Percentiles rank a stretch among this genome's conserved stretches.
Evolutionary conservation across 2,113 vertebrate genomes (phyloP).

Genomic region (Coregonus clupeaformis): DNA sequence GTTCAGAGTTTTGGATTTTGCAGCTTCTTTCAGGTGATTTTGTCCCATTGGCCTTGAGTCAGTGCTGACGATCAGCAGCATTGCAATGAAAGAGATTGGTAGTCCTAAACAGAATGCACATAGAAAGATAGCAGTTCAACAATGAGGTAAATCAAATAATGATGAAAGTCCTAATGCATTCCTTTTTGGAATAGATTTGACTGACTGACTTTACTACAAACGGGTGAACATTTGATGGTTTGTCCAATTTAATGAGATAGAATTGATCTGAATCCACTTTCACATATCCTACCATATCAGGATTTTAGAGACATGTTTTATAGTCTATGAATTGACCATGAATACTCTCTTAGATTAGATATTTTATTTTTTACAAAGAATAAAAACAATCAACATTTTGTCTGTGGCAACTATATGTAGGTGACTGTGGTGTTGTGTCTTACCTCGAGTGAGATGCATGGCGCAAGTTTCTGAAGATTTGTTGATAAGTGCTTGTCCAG

Average conservation of each 20-base stretch:
- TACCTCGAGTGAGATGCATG: conserved; percentile 51
- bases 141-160: not conserved
- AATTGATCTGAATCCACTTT: not conserved
- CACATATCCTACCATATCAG: not conserved
- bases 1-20: not conserved
- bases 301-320: not conserved
- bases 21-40: not conserved
- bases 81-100: conserved; percentile 34
- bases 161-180: not conserved
- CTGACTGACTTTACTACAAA: not conserved
- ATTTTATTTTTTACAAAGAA: too few relatives aligned
- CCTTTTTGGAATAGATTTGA: too few relatives aligned
- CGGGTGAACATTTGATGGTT: not conserved
- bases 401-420: not conserved
- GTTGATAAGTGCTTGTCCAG: not conserved
- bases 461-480: not conserved
- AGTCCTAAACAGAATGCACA: conserved; percentile 17
- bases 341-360: not conserved
- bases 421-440: conserved; percentile 8
- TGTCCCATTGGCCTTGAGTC: not conserved
- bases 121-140: not conserved
- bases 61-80: conserved; percentile 18
- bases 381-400: not conserved
- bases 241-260: not conserved
- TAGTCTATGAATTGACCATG: not conserved